phyloP scores from a whole-genome alignment of 2,113 vertebrate species.

The Pycnonotus jocosus region DNA sequence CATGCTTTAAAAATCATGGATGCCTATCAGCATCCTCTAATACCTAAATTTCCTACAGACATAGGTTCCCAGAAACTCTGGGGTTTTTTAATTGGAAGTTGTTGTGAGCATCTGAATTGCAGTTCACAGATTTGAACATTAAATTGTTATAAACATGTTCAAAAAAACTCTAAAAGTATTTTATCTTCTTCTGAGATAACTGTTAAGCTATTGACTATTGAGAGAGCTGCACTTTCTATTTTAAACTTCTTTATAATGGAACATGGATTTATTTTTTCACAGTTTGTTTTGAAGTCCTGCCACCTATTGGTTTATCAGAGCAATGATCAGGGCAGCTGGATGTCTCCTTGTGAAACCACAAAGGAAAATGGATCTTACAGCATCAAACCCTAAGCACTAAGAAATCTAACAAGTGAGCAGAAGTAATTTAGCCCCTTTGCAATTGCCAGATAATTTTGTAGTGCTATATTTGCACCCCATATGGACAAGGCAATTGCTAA shows the following conservation, averaged over 20 bases:
- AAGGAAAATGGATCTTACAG: neutral
- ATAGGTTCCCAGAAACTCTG: neutral
- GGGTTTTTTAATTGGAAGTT: neutral
- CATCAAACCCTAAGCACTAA: neutral
- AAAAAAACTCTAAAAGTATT: neutral
- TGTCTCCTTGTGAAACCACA: neutral
- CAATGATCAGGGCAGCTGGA: neutral
- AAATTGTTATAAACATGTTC: neutral
- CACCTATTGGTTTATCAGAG: slow-evolving; percentile 47
- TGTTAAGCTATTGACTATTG: neutral
- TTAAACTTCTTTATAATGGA: neutral
- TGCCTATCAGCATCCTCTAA: neutral
- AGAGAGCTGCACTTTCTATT: neutral
- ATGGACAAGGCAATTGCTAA: neutral
- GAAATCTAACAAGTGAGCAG: neutral
- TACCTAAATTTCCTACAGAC: neutral
- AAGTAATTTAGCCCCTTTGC: neutral
- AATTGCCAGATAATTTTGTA: neutral
- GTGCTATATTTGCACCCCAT: neutral
- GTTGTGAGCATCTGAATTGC: neutral
- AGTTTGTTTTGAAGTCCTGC: slow-evolving; percentile 54
- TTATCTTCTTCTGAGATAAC: neutral
- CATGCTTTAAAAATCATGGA: neutral
- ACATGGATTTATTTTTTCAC: neutral
- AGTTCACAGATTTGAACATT: neutral